phyloP scores from a whole-genome alignment of 2,888 invertebrate genomes.

The Harmothoe impar region DNA sequence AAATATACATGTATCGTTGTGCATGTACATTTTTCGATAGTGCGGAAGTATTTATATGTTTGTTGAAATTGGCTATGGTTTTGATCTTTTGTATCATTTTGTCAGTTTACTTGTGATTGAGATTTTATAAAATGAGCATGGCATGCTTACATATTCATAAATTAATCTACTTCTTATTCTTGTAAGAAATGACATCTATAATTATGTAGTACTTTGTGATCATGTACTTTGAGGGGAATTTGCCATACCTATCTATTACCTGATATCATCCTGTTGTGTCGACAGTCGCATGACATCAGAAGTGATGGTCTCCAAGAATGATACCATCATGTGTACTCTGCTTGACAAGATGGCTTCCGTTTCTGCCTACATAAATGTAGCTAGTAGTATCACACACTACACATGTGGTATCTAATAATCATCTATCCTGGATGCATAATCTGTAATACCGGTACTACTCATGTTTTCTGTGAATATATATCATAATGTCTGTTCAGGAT shows the following conservation, averaged over 20 bases:
- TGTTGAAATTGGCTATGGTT: background rate
- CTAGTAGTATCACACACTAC: background rate
- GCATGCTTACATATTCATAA: background rate
- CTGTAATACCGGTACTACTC: background rate
- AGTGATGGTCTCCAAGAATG: background rate
- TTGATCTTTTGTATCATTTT: background rate
- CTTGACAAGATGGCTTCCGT: background rate
- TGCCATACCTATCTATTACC: background rate
- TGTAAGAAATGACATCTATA: background rate
- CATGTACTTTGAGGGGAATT: background rate
- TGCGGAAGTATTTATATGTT: background rate
- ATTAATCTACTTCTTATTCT: background rate
- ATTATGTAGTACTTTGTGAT: background rate
- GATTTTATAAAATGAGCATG: background rate
- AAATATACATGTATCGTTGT: background rate
- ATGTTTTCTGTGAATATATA: background rate
- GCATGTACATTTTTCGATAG: background rate
- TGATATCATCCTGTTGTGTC: background rate
- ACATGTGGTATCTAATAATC: background rate
- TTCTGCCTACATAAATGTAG: background rate
- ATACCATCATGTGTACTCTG: background rate
- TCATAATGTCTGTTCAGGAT: too few species aligned
- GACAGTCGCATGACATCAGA: background rate
- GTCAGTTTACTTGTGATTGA: slow-evolving; percentile 4
- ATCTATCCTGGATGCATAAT: background rate